Percentiles rank a stretch among this genome's conserved stretches.
phyloP scores from a whole-genome alignment of 2,797 vertebrate genomes.

The Anableps anableps region DNA sequence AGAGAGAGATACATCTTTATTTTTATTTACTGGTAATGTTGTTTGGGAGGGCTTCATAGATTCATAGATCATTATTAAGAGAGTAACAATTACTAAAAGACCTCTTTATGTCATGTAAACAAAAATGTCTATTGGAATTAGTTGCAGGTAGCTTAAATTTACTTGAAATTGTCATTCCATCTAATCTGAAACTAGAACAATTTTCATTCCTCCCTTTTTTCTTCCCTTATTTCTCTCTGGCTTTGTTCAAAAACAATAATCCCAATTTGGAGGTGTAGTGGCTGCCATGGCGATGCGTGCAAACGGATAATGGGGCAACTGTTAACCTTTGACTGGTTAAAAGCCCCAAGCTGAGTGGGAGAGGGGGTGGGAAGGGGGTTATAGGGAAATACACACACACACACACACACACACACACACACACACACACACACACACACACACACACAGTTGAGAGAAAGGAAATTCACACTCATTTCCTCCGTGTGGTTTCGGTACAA shows the following conservation, averaged over 20 bases:
- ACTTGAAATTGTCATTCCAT: background rate
- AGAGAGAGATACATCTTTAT: too few relatives aligned
- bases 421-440: conserved; percentile 78
- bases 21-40: too few relatives aligned
- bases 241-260: conserved; percentile 56
- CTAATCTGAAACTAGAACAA: conserved; percentile 14
- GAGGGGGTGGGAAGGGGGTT: conserved; percentile 35
- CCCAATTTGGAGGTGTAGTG: conserved; percentile 67
- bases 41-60: too few relatives aligned
- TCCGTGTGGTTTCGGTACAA: conserved; percentile 93
- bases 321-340: conserved; percentile 84
- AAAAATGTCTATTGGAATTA: too few relatives aligned
- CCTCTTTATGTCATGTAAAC: too few relatives aligned
- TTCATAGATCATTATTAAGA: too few relatives aligned
- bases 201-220: background rate
- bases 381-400: conserved; percentile 12
- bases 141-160: background rate
- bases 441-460: too few relatives aligned
- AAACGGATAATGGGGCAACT: conserved; percentile 76
- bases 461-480: conserved; percentile 96
- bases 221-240: conserved; percentile 1
- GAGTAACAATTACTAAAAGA: too few relatives aligned
- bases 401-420: conserved; percentile 59
- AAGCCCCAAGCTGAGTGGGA: conserved; percentile 67
- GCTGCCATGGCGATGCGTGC: conserved; percentile 75